Base-by-base conservation (phyloP, 2,797 vertebrate species). In the Enteromius treurensis region DNA sequence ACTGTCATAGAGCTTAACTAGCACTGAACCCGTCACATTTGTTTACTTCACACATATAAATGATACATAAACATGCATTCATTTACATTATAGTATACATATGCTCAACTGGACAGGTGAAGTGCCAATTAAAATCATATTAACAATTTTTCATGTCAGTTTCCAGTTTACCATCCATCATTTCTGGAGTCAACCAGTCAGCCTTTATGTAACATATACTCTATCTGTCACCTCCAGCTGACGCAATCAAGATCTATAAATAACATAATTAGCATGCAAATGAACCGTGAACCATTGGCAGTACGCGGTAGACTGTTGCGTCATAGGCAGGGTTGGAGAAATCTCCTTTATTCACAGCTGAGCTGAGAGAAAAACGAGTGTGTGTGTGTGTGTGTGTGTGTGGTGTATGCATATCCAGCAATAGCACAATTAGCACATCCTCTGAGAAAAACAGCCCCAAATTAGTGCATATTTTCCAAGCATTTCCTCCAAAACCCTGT, bases 251-350 rank as follows among this genome's bases (percentile, higher is more conserved):
- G 62, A 67, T 74, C 65, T 34, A 80, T 77, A 86, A 88, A 86
- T 53, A 47, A 49, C 58, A 29, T 81, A 45, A 86, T 82, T 82
- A 77, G 53, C 29, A 69, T 67, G 71, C 26, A 78, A 88, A 80
- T 80, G 32, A 85, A 78, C 71, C 53, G 32, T 42, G 65, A 58
- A 29, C 53, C 55, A 6, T 79, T 86, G 21, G 14, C 51, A 49
- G 60, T 81, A 45, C 40, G 82, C 64, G 0, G 21, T 79, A 77
- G 58, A 34, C 60, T 19, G 26, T 58, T 80, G 81, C 81, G 49
- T 87, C 81, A 87, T 34, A 73, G 40, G 34, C 37, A 40, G 74
- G 62, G 65, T 51, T 51, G 55, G 69, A 34, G 77, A 78, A 60
- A 67, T 60, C 34, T 69, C 62, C 64, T 80, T 40, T 65, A 68